Evolutionary conservation across 2,888 invertebrate species (phyloP), one percentile per base, ranked within the genome.

Genomic region (Allophyes oxyacanthae): DNA sequence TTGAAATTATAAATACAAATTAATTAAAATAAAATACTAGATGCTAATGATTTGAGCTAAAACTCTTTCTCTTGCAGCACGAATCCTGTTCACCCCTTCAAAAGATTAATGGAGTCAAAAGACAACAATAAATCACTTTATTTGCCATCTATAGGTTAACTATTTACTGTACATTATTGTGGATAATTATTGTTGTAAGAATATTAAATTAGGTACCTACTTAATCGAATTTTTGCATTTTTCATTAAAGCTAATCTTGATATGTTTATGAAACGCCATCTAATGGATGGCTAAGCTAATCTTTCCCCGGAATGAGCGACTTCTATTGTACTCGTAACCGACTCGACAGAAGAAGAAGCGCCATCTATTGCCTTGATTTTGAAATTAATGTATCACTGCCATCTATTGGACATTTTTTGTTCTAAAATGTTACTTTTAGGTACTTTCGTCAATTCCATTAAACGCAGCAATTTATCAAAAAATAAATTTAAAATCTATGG

Each of bases 51-150:
- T 3, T 20, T 20, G 20, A 20, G 4, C 20, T 20, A 2, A 20
- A 20, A 20, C 2, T 20, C 2, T 10, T 6, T 36, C 1, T 28
- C 43, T 87, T 85, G 8, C 84, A 91, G 91, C 64, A 88, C 88
- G 15, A 92, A 91, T 72, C 91, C 92, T 0, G 83, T 91, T 48
- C 92, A 93, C 70, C 92, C 92, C 0, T 93, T 93, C 44, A 82
- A 75, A 79, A 88, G 84, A 75, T 38, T 82, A 11, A 75, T 90
- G 55, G 81, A 85, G 26, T 64, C 70, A 28, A 75, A 84, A 72
- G 72, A 75, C 56, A 52, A 63, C 7, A 76, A 72, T 7, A 70
- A 66, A 40, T 34, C 62, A 26, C 68, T 80, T 30, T 82, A 84
- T 48, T 51, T 88, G 14, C 88, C 88, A n/a, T 64, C 74, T 26